Base-by-base conservation (phyloP, 2,888 invertebrate species). In the Drosophila seclusa region DNA sequence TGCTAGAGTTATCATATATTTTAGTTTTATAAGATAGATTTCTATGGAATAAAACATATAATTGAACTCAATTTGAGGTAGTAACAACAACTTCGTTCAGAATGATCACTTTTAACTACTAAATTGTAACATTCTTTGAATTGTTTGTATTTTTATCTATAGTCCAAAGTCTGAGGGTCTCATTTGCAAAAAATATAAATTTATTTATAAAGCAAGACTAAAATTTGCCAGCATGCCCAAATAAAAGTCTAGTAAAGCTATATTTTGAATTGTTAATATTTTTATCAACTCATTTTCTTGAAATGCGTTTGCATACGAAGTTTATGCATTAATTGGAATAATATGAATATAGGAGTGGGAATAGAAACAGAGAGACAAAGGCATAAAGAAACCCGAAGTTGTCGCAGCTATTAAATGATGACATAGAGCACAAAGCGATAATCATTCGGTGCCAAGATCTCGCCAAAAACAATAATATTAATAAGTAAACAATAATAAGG, bases 251-350 rank as follows among this genome's bases (percentile, higher is more conserved):
- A 18, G 18, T 18, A 38, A 18, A 38, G 18, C 38, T 4, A 18
- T 8, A 18, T 18, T 38, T 38, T 21, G 21, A 13, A 21, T 21
- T 45, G 0, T 4, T 21, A 1, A 45, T 16, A 45, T 16, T 21
- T 21, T 16, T 1, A 21, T 13, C 3, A 21, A 13, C 4, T 13
- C 21, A 0, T 4, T 21, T 45, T 7, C 21, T 21, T 16, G 7
- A 21, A 21, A 45, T 45, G 21, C 7, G 13, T 4, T 18, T 21
- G 13, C 13, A 13, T 31, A 48, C 13, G 24, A 32, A 4, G 18
- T 16, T 36, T 8, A 24, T 10, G 36, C 34, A 27, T 52, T 68
- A 11, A 29, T 34, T 49, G 49, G 38, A 69, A 57, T 38, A 53
- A 54, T 21, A 38, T 34, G 27, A 21, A 60, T 48, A 0, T 31